These are phyloP conservation scores for Megaustenia siamemsis DNA, from an alignment of 2,888 invertebrate genomes.

Conservation along the genomic window DNA sequence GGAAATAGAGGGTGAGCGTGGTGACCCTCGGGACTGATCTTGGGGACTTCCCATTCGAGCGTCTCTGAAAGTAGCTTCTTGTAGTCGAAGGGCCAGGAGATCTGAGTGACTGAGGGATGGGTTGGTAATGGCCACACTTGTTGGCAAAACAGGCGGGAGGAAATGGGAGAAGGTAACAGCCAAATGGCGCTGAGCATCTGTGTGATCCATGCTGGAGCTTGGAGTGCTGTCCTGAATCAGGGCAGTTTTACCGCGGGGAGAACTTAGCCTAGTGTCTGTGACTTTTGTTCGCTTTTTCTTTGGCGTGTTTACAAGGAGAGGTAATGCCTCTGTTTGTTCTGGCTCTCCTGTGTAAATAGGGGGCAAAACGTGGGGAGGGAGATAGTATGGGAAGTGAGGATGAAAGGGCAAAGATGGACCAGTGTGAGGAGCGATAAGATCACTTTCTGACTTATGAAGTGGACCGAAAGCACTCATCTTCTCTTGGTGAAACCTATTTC, in stretches of 20 bases:
- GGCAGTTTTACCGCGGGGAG: conserved; percentile 75
- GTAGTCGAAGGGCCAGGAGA: conserved; percentile 80
- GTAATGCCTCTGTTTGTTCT: conserved; percentile 88
- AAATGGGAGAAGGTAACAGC: conserved; percentile 85
- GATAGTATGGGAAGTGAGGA: conserved; percentile 85
- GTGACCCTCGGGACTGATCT: conserved; percentile 68
- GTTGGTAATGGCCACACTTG: conserved; percentile 97
- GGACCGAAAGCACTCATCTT: conserved; percentile 73
- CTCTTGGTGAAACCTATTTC: conserved; percentile 57
- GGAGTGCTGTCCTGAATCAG: conserved; percentile 72
- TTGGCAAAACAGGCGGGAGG: conserved; percentile 92
- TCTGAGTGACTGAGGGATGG: conserved; percentile 88
- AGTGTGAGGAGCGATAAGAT: conserved; percentile 74
- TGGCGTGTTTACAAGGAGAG: conserved; percentile 92
- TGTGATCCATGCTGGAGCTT: conserved; percentile 60
- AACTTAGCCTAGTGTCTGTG: conserved; percentile 83
- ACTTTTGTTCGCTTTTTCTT: conserved; percentile 98
- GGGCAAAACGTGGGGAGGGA: conserved; percentile 66
- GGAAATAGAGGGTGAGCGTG: conserved; percentile 67
- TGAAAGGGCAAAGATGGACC: conserved; percentile 75
- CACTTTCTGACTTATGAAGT: conserved; percentile 62
- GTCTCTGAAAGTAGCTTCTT: conserved; percentile 60
- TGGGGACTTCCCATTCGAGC: conserved; percentile 65
- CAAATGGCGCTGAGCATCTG: conserved; percentile 62
- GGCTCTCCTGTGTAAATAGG: conserved; percentile 72